Evolutionary conservation across 2,797 vertebrate genomes (phyloP).

Genomic region (Premnoplex brunnescens): DNA sequence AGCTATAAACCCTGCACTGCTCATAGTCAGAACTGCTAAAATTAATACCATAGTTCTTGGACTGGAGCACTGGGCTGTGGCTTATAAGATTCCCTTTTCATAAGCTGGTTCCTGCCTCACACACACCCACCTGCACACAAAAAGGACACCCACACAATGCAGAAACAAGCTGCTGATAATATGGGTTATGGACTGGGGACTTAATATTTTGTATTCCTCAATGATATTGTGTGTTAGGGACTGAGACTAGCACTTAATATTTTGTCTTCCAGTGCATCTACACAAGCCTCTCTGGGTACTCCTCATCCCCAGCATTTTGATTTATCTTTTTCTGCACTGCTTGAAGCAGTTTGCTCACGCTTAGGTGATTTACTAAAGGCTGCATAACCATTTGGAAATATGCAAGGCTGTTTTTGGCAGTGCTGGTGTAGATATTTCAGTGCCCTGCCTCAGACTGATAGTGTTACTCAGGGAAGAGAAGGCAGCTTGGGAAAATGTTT

Average conservation of each 20-base stretch:
- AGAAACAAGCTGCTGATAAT: not conserved
- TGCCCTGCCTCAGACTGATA: slow-evolving; percentile 50
- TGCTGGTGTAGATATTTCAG: slow-evolving; percentile 42
- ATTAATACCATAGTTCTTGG: not conserved
- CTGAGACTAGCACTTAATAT: not conserved
- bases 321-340: slow-evolving; percentile 16
- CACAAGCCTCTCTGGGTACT: not conserved
- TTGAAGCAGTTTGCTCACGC: slow-evolving; percentile 16
- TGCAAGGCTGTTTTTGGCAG: slow-evolving; percentile 63
- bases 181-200: not conserved
- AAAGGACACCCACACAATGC: not conserved
- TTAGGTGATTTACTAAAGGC: slow-evolving; percentile 63
- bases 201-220: not conserved
- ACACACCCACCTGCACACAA: not conserved
- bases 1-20: not conserved
- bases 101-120: not conserved
- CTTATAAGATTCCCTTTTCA: not conserved
- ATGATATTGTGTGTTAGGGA: not conserved
- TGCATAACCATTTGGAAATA: slow-evolving; percentile 55
- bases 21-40: not conserved
- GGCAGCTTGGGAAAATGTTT: slow-evolving; percentile 60
- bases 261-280: not conserved
- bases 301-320: not conserved
- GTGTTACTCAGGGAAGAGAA: slow-evolving; percentile 34
- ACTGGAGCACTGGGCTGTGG: not conserved